Evolutionary conservation across 2,113 vertebrate species (phyloP), one percentile per base, ranked within the genome.

Genomic region (Pleuronectes platessa): DNA sequence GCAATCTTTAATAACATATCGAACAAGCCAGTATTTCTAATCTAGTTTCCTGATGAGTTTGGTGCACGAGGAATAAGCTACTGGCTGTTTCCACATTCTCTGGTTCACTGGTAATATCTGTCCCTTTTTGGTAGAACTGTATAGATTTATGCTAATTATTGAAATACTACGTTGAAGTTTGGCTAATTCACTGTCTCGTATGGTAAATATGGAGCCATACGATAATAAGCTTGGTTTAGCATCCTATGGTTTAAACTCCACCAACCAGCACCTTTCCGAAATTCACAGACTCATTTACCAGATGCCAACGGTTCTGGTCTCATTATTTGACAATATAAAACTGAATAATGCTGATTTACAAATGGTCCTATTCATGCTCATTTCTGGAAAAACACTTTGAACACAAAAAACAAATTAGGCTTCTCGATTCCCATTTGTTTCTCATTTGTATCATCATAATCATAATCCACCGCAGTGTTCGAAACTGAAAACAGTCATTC

Each of bases 401-500:
- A 21, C 54, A 61, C 40, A 82, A n/a, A n/a, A 21, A 51, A n/a
- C 13, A 31, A 42, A 65, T 75, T 72, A 59, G 47, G 40, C 10
- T 26, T 66, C 70, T 64, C 64, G 37, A 59, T 37, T 61, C 71
- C 60, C 21, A 12, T 14, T 23, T 21, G 17, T 53, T 21, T 55
- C 53, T 75, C 63, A 63, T 82, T 78, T 63, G 37, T 24, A 37
- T 51, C 26, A 18, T 55, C 40, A 13, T 42, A 42, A 42, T 42
- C 40, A 42, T 42, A 64, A 82, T 75, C 68, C 51, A 45, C 40
- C 23, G 27, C 45, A 74, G 64, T 31, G 24, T 54, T 54, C 60
- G 54, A 71, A 74, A 70, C 66, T 58, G 20, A 40, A 69, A 37
- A 61, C 47, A 42, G 58, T 75, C 61, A 81, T 75, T 51, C 72